Conservation (phyloP, 2,113 vertebrate species). For the Corythaeola cristata region DNA sequence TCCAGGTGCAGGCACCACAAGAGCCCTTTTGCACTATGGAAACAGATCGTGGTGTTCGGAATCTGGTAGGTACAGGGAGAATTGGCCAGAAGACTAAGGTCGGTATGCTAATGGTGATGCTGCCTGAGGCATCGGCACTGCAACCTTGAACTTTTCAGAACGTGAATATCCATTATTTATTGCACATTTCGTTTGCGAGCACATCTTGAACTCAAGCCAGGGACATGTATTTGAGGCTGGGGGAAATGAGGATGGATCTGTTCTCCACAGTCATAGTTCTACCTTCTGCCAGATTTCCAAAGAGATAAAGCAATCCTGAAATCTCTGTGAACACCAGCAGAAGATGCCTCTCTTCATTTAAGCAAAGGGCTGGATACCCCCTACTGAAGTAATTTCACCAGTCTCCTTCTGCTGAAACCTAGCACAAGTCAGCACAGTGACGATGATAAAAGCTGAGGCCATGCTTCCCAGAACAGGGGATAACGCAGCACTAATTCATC, state of each 20-base stretch:
- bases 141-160: background rate
- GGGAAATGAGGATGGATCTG: background rate
- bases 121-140: background rate
- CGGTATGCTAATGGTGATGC: background rate
- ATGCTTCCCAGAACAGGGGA: background rate
- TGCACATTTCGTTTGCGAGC: background rate
- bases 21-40: background rate
- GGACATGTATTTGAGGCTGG: background rate
- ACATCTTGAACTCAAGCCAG: background rate
- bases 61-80: background rate
- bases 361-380: background rate
- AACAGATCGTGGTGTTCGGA: background rate
- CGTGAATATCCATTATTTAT: background rate
- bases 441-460: background rate
- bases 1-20: background rate
- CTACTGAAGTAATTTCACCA: background rate
- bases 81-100: background rate
- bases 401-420: background rate
- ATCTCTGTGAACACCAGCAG: background rate
- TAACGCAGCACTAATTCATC: slow-evolving; percentile 3
- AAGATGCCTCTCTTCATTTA: background rate
- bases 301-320: background rate
- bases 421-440: background rate
- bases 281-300: background rate
- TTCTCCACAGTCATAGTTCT: background rate